Base-by-base conservation (phyloP, 1,140 invertebrate species). In the Drosophila navojoa region DNA sequence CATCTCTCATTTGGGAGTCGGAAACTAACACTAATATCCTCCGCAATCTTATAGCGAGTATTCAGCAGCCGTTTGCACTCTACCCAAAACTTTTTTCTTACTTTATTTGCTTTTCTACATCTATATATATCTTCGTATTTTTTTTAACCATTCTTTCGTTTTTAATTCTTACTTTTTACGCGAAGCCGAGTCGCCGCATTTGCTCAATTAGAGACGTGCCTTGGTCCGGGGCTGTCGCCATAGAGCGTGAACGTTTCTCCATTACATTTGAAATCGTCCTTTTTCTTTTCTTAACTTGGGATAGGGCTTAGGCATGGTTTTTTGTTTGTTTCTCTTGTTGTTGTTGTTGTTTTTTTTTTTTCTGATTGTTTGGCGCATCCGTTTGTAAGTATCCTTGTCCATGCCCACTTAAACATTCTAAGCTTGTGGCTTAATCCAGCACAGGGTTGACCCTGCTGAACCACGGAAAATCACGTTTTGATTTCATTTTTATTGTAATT, bases 371-470 rank as follows among this genome's bases (percentile, higher is more conserved):
- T 66, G 55, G 47, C 19, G 19, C 58, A 45, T 11, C 42, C 42
- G 42, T 45, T 45, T 59, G n/a, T 64, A 49, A 61, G 45, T 66
- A 67, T 70, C 61, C 42, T 22, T 52, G 55, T 77, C 73, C 75
- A 55, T 72, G 78, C 63, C 78, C 89, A 91, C 89, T 91, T 91
- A 91, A 91, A 72, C 73, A 91, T 91, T 79, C 78, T 85, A 91
- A 91, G 89, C 84, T 79, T 61, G 63, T 70, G 60, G 69, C 73
- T 85, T 91, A 91, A 90, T 91, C 89, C 76, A 60, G 52, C 70
- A 60, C 60, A 71, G 74, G 70, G 80, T 77, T 89, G 80, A 89
- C 79, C 84, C 84, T 62, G 70, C 10, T 11, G 29, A 15, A 52
- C 47, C 10, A 1, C 57, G 6, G 1, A 5, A 54, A 35, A 77